Conservation (phyloP, 2,797 vertebrate species). For the Paguma larvata region DNA sequence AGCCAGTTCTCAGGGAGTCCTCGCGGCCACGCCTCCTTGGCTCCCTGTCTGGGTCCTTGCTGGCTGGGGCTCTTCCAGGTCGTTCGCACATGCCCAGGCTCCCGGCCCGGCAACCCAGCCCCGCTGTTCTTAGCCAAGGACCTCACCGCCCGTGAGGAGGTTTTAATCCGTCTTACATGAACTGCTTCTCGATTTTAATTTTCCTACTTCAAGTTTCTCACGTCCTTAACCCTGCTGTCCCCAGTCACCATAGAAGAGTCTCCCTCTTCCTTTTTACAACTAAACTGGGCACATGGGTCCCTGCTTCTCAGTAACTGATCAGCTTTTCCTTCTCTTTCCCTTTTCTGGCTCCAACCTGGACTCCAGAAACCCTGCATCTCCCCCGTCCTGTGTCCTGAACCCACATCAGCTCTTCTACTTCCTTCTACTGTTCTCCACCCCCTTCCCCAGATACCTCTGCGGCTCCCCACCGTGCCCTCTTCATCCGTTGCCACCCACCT, state of each 20-base stretch:
- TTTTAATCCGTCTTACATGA: neutral
- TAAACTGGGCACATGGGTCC: neutral
- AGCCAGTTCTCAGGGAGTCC: neutral
- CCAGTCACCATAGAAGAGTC: neutral
- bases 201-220: neutral
- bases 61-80: neutral
- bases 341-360: neutral
- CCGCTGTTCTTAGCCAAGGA: neutral
- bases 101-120: neutral
- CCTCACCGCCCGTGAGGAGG: neutral
- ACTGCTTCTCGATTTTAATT: neutral
- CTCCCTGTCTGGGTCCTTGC: neutral
- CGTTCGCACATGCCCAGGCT: rapidly evolving
- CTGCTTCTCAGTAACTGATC: neutral
- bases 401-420: neutral
- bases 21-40: neutral
- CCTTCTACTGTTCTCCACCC: neutral
- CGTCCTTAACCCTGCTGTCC: neutral
- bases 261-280: neutral
- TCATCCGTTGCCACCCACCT: neutral
- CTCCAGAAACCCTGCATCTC: neutral
- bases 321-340: neutral
- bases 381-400: neutral
- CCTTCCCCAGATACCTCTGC: neutral
- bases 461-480: neutral